Evolutionary conservation across 2,113 vertebrate species (phyloP).

Genomic region (Grantiella picta): DNA sequence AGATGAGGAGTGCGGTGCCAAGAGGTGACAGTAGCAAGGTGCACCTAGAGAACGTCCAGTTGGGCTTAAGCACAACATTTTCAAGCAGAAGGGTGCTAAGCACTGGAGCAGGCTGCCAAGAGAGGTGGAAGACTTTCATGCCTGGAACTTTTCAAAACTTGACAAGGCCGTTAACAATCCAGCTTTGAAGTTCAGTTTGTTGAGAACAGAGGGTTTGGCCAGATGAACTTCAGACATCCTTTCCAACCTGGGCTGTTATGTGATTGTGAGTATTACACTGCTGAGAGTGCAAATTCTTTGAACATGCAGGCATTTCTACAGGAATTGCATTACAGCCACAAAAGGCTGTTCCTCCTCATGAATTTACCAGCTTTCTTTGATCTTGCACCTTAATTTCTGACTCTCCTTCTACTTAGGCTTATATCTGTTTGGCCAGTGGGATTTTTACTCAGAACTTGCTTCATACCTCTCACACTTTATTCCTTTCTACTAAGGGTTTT

Average conservation of each 20-base stretch:
- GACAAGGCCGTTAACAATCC: neutral
- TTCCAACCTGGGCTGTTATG: neutral
- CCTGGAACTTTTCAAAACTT: neutral
- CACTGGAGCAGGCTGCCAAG: neutral
- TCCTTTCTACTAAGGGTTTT: neutral
- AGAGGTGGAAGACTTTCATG: neutral
- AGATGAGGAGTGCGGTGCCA: neutral
- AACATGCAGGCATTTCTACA: neutral
- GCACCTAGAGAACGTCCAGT: neutral
- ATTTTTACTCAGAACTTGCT: neutral
- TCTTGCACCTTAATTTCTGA: neutral
- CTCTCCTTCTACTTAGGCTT: neutral
- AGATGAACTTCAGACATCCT: neutral
- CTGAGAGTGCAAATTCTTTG: neutral
- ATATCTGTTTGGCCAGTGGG: neutral
- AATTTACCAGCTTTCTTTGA: neutral
- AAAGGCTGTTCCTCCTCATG: neutral
- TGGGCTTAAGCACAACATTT: neutral
- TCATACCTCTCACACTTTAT: neutral
- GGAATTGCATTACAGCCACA: neutral
- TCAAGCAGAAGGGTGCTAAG: neutral
- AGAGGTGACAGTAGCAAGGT: neutral
- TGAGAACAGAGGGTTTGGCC: neutral
- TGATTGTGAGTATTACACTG: neutral
- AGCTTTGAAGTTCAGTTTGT: neutral